These are phyloP conservation scores for Anser cygnoides DNA, from an alignment of 2,113 vertebrate genomes.

Conservation along the genomic window DNA sequence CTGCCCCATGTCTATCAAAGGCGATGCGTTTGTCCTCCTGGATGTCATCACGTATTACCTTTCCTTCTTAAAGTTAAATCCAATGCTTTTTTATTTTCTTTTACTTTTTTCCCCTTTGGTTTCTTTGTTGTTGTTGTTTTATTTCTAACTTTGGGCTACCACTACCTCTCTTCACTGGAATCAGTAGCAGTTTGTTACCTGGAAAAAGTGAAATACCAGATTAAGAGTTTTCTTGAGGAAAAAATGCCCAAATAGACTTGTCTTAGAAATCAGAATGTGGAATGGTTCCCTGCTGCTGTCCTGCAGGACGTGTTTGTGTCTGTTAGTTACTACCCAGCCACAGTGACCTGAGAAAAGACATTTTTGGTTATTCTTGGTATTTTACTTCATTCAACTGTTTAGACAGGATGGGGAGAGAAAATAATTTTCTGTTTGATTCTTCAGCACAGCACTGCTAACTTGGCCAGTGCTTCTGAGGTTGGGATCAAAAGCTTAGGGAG, in stretches of 20 bases:
- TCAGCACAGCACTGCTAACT: neutral
- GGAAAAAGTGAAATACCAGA: neutral
- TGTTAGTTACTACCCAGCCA: neutral
- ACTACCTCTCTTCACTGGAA: neutral
- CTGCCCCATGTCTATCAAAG: neutral
- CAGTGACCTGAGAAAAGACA: neutral
- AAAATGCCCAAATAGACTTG: neutral
- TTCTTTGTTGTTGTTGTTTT: neutral
- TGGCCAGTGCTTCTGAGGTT: neutral
- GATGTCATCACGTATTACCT: neutral
- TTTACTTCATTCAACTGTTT: neutral
- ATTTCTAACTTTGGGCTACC: neutral
- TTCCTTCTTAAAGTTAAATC: neutral
- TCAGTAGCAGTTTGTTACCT: neutral
- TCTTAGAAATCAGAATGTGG: neutral
- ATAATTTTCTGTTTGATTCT: neutral
- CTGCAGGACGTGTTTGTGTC: neutral
- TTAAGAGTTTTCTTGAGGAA: neutral
- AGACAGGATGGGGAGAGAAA: neutral
- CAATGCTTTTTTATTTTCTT: neutral
- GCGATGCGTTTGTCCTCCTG: neutral
- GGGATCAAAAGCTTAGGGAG: neutral
- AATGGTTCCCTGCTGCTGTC: neutral
- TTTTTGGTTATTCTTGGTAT: neutral
- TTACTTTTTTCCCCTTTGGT: fast-evolving